A percentile compares a stretch with the other conserved stretches of the same genome.
These are phyloP conservation scores for Elgaria multicarinata DNA, from an alignment of 2,113 vertebrate genomes.

Conservation along the genomic window DNA sequence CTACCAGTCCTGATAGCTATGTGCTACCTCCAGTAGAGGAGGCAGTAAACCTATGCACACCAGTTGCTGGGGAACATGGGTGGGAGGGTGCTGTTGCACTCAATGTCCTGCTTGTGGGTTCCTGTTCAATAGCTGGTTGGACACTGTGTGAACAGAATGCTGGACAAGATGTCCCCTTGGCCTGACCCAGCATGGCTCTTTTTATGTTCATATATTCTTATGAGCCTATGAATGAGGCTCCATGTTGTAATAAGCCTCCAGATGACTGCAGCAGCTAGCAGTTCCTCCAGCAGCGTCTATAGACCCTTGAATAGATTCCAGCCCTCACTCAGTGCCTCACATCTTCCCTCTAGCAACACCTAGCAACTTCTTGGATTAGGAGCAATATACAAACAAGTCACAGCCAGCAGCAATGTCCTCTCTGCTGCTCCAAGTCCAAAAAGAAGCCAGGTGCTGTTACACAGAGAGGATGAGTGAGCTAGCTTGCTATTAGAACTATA, in stretches of 20 bases:
- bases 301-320: background rate
- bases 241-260: background rate
- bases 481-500: background rate
- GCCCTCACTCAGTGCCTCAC: background rate
- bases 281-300: background rate
- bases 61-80: too few species aligned
- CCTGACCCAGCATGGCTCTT: too few species aligned
- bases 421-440: background rate
- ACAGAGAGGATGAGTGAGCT: background rate
- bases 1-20: too few species aligned
- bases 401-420: background rate
- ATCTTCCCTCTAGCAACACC: background rate
- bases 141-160: too few species aligned
- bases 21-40: too few species aligned
- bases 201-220: too few species aligned
- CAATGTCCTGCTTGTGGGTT: too few species aligned
- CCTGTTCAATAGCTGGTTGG: too few species aligned
- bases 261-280: background rate
- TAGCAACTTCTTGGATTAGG: background rate
- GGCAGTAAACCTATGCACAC: too few species aligned
- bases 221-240: background rate
- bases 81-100: too few species aligned
- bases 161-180: too few species aligned
- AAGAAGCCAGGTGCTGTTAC: background rate
- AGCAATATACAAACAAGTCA: background rate